Evolutionary conservation across 2,113 vertebrate species (phyloP).

Genomic region (Pterocles burchelli): DNA sequence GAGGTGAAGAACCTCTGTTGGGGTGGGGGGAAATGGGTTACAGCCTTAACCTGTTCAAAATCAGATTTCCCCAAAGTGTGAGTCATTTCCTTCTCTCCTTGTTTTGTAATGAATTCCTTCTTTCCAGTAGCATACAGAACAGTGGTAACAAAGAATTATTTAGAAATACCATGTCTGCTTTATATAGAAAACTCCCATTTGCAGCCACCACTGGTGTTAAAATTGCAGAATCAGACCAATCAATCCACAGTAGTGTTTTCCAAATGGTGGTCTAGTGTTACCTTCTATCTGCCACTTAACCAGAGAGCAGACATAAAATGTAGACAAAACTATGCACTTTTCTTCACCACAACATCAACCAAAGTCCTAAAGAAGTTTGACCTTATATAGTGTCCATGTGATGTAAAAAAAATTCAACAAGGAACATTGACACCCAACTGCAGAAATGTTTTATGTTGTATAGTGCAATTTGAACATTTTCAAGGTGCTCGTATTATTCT

Average conservation of each 20-base stretch:
- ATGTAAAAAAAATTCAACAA: background rate
- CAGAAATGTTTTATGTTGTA: background rate
- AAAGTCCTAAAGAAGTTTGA: background rate
- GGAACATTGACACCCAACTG: background rate
- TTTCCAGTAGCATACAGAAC: background rate
- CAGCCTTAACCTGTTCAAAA: background rate
- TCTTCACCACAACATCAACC: background rate
- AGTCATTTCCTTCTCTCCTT: background rate
- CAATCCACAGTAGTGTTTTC: background rate
- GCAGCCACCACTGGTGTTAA: rapidly evolving
- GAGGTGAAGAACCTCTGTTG: background rate
- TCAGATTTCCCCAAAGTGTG: background rate
- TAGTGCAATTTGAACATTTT: background rate
- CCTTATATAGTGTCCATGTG: background rate
- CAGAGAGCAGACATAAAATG: background rate
- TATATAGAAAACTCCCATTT: background rate
- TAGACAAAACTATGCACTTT: background rate
- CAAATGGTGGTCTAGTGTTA: background rate
- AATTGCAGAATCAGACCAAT: background rate
- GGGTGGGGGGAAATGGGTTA: rapidly evolving
- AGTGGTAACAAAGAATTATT: background rate
- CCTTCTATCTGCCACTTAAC: background rate
- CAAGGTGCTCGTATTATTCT: background rate
- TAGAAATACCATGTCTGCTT: background rate
- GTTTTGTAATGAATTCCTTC: background rate